phyloP scores from a whole-genome alignment of 1,140 invertebrate species.

The Brachionus paranguensis region DNA sequence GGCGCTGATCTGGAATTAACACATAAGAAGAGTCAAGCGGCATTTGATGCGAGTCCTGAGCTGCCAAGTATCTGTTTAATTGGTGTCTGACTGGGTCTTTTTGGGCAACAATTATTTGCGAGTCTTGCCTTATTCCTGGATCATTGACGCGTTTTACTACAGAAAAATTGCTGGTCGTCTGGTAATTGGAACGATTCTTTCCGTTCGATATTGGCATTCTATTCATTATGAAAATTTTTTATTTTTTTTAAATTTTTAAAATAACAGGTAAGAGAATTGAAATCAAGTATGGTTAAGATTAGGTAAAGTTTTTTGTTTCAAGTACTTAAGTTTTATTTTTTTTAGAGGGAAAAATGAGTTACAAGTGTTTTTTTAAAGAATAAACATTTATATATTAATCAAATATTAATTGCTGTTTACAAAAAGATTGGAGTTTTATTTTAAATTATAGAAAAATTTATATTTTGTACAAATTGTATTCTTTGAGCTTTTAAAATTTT shows the following conservation, averaged over 20 bases:
- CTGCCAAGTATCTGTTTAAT: too few relatives aligned
- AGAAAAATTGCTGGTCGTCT: not conserved
- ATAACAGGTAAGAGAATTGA: not conserved
- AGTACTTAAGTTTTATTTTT: not conserved
- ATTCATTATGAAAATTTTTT: not conserved
- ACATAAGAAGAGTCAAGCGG: not conserved
- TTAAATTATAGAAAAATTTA: too few relatives aligned
- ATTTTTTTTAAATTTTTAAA: not conserved
- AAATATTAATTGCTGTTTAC: not conserved
- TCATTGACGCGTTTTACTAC: not conserved
- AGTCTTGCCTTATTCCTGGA: not conserved
- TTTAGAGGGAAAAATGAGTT: not conserved
- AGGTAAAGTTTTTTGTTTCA: not conserved
- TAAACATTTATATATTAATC: not conserved
- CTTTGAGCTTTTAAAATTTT: too few relatives aligned
- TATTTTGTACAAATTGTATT: too few relatives aligned
- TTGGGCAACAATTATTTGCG: too few relatives aligned
- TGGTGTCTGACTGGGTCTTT: too few relatives aligned
- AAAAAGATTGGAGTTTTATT: not conserved
- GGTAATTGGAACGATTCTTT: not conserved
- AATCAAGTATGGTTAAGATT: not conserved
- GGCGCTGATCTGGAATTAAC: not conserved
- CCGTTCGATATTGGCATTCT: conserved; percentile 32
- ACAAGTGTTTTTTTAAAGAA: not conserved
- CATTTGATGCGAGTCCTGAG: too few relatives aligned